phyloP scores from a whole-genome alignment of 1,140 invertebrate genomes.

The Theocolax elegans region DNA sequence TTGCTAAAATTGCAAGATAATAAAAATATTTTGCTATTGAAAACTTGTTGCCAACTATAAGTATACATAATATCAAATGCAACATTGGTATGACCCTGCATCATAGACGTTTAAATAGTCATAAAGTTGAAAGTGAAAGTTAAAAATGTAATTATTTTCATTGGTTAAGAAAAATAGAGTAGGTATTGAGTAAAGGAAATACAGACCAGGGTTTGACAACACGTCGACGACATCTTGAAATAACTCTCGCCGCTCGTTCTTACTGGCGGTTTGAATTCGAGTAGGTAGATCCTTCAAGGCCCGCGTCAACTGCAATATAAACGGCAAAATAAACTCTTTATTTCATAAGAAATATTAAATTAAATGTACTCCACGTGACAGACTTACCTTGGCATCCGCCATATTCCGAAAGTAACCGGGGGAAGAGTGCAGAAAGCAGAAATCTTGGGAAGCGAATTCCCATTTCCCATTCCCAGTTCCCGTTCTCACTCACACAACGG shows the following conservation, averaged over 20 bases:
- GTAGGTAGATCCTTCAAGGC: slow-evolving; percentile 83
- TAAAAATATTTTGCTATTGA: too few species aligned
- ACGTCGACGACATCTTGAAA: slow-evolving; percentile 78
- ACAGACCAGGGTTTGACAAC: slow-evolving; percentile 78
- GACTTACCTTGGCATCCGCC: slow-evolving; percentile 64
- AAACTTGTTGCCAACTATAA: too few species aligned
- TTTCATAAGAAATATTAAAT: slow-evolving; percentile 15
- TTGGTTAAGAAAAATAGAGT: not conserved
- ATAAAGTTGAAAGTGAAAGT: too few species aligned
- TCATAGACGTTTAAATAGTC: too few species aligned
- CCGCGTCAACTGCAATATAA: slow-evolving; percentile 74
- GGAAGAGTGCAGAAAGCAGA: slow-evolving; percentile 12
- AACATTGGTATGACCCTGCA: too few species aligned
- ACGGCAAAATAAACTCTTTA: not conserved
- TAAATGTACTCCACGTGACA: slow-evolving; percentile 57
- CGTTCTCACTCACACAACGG: too few species aligned
- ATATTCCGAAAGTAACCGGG: slow-evolving; percentile 60
- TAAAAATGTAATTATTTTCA: too few species aligned
- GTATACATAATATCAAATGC: too few species aligned
- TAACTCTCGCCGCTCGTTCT: slow-evolving; percentile 78
- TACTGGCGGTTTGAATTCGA: slow-evolving; percentile 80
- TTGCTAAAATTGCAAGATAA: too few species aligned
- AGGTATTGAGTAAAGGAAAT: not conserved
- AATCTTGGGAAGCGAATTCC: not conserved
- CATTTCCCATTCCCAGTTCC: too few species aligned